These are phyloP conservation scores for Ischnus inquisitorius DNA, from an alignment of 2,888 invertebrate species.

Conservation along the genomic window DNA sequence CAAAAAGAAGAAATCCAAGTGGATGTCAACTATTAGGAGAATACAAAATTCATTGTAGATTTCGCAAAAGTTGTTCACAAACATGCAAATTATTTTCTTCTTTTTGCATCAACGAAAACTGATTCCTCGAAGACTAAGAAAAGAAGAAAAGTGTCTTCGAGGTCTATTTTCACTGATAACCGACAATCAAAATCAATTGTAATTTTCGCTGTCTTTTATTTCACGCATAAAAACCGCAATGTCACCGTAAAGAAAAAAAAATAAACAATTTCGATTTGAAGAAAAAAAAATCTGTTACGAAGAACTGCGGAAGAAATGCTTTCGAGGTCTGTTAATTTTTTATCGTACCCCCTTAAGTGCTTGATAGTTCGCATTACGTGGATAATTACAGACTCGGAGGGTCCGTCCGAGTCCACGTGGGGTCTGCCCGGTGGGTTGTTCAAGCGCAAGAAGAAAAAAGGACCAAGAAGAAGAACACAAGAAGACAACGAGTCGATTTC, in stretches of 20 bases:
- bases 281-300: neutral
- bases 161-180: neutral
- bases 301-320: neutral
- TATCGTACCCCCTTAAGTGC: neutral
- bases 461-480: neutral
- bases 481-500: neutral
- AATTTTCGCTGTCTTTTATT: too few relatives aligned
- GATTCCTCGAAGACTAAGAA: too few relatives aligned
- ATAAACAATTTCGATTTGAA: neutral
- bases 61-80: too few relatives aligned
- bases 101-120: too few relatives aligned
- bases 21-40: too few relatives aligned
- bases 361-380: neutral
- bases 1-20: too few relatives aligned
- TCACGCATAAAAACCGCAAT: too few relatives aligned
- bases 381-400: neutral
- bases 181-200: too few relatives aligned
- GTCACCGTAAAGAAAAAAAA: too few relatives aligned
- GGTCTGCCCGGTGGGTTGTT: slow-evolving; percentile 1
- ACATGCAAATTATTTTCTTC: too few relatives aligned
- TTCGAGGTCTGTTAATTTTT: neutral
- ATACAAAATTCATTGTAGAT: too few relatives aligned
- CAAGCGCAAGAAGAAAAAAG: neutral
- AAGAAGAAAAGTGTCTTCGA: neutral
- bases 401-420: slow-evolving; percentile 8